Base-by-base conservation (phyloP, 2,888 invertebrate genomes). In the Acronicta alni region DNA sequence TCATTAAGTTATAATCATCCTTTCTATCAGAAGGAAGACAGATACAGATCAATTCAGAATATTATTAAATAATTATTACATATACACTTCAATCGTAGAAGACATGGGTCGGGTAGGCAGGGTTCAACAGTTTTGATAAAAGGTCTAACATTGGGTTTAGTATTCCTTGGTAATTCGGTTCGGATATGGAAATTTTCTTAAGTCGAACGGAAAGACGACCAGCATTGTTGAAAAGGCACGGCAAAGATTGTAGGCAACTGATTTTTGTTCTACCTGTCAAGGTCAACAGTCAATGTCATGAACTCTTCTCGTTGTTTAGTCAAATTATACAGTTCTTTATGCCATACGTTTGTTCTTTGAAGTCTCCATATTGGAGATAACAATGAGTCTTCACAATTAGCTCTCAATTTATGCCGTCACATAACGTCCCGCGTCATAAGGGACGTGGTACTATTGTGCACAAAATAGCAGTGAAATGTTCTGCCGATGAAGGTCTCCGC, bases 391-490 rank as follows among this genome's bases (percentile, higher is more conserved):
- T 38, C 18, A 20, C 10, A 47, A 32, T 9, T 15, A 10, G 8
- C 35, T 68, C 26, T 37, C 32, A 55, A 30, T 30, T 15, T 30
- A 32, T 6, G n/a, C n/a, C 35, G 12, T 3, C 9, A 17, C 38
- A n/a, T 20, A 16, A 30, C 37, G 18, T n/a, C 14, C 30, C 39
- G 17, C 47, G 44, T 54, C 45, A 57, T 59, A 49, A 45, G 71
- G 45, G 49, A 17, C 70, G 2, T 2, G 12, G 51, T 67, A 59
- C 43, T 51, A 8, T 59, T 46, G 43, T 32, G 32, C 32, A 52
- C 47, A 72, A 46, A 55, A 51, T 37, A 35, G 26, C 18, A 49
- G 48, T 66, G 59, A 75, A 74, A 67, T 60, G 74, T 48, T 41
- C 55, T 44, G 26, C 44, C 55, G 38, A 8, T 15, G 67, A 75